A percentile compares a stretch with the other conserved stretches of the same genome.
These are phyloP conservation scores for Cydia fagiglandana DNA, from an alignment of 1,140 invertebrate genomes.

Conservation along the genomic window DNA sequence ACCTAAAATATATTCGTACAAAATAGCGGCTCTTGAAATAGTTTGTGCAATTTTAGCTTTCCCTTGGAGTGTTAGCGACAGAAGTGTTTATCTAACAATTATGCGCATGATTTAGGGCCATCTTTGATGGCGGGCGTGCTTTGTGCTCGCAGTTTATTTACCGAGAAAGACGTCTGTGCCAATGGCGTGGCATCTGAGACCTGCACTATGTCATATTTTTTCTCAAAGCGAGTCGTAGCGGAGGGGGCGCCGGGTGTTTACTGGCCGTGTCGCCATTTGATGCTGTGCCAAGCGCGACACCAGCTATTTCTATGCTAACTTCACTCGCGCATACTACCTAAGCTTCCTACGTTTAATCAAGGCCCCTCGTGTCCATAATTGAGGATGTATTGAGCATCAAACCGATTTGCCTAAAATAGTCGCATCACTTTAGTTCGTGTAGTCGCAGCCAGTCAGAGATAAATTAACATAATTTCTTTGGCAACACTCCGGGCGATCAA, in stretches of 20 bases:
- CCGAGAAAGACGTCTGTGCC: slow-evolving; percentile 36
- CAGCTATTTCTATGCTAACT: slow-evolving; percentile 62
- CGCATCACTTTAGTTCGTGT: background rate
- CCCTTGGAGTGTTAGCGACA: slow-evolving; percentile 32
- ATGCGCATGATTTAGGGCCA: slow-evolving; percentile 53
- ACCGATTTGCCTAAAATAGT: slow-evolving; percentile 21
- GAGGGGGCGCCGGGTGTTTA: slow-evolving; percentile 44
- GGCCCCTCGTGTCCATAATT: slow-evolving; percentile 27
- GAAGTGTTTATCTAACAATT: slow-evolving; percentile 45
- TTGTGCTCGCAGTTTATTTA: slow-evolving; percentile 50
- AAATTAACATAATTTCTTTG: slow-evolving; percentile 21
- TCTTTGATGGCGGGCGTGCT: slow-evolving; percentile 50
- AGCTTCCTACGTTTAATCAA: slow-evolving; percentile 28
- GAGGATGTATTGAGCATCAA: slow-evolving; percentile 18
- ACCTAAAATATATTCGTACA: slow-evolving; percentile 24
- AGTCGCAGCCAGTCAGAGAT: slow-evolving; percentile 8
- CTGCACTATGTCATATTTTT: slow-evolving; percentile 55
- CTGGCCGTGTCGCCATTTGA: slow-evolving; percentile 52
- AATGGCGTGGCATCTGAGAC: background rate
- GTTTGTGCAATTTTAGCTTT: slow-evolving; percentile 47
- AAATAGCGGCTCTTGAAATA: slow-evolving; percentile 41
- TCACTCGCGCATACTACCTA: slow-evolving; percentile 33
- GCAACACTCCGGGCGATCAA: slow-evolving; percentile 13
- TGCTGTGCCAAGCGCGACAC: slow-evolving; percentile 63
- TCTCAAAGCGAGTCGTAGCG: slow-evolving; percentile 42